Evolutionary conservation across 2,113 vertebrate species (phyloP).

Genomic region (Columba janthina): DNA sequence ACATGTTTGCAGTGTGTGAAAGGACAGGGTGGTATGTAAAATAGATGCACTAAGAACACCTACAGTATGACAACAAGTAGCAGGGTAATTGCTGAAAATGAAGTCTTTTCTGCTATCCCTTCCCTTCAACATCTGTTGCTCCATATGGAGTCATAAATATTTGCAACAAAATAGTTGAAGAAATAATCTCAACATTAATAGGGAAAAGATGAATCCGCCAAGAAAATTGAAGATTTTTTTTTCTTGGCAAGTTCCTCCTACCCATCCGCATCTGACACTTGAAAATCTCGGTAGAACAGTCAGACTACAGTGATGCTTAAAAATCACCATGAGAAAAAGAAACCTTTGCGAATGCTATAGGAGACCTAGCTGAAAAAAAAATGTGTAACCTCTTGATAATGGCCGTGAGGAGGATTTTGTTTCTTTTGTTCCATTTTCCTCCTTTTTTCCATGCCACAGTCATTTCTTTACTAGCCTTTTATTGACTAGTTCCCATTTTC

Average conservation of each 20-base stretch:
- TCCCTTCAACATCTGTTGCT: constrained; percentile 72
- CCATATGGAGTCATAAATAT: constrained; percentile 79
- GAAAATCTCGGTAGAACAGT: constrained; percentile 6
- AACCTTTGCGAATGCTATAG: neutral
- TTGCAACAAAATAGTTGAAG: constrained; percentile 72
- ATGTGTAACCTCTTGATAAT: neutral
- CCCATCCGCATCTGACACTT: constrained; percentile 56
- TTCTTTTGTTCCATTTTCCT: neutral
- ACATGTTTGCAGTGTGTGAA: constrained; percentile 62
- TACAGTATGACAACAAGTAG: constrained; percentile 75
- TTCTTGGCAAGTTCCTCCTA: constrained; percentile 52
- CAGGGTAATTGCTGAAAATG: constrained; percentile 72
- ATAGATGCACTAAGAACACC: constrained; percentile 71
- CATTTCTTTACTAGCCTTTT: neutral
- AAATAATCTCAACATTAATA: constrained; percentile 73
- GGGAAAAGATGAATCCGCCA: constrained; percentile 59
- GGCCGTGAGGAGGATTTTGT: neutral
- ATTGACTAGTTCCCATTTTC: neutral
- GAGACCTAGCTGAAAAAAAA: neutral
- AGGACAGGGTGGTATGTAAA: constrained; percentile 68
- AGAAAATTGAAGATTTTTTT: constrained; percentile 55
- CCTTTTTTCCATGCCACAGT: neutral
- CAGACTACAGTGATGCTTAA: constrained; percentile 5
- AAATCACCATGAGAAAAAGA: neutral
- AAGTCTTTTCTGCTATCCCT: constrained; percentile 71